Percentiles rank a stretch among this genome's conserved stretches.
phyloP scores from a whole-genome alignment of 1,140 invertebrate genomes.

The Oedothorax gibbosus region DNA sequence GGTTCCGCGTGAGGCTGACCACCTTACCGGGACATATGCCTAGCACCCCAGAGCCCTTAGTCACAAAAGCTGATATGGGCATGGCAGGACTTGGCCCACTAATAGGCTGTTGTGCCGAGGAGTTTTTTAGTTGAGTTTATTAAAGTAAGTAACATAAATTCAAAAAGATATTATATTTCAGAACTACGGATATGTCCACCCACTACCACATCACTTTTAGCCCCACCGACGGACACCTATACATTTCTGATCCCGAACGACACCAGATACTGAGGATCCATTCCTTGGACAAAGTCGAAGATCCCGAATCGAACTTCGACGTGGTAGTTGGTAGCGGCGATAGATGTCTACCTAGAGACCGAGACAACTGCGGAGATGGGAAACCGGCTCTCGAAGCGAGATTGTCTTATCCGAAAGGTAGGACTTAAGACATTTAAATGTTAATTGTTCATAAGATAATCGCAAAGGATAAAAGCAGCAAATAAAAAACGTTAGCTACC shows the following conservation, averaged over 20 bases:
- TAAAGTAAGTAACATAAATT: no score
- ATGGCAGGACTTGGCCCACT: no score
- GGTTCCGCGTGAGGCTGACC: no score
- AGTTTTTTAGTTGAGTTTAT: no score
- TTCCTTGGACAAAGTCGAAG: constrained; percentile 70
- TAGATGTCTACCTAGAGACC: constrained; percentile 91
- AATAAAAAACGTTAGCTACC: no score
- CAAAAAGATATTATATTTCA: constrained; percentile 71
- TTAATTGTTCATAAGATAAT: neutral
- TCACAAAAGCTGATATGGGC: no score
- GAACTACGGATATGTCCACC: constrained; percentile 91
- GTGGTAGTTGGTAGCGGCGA: constrained; percentile 84
- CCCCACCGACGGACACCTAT: constrained; percentile 89
- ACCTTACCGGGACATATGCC: no score
- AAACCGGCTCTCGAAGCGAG: constrained; percentile 88
- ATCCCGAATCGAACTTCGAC: constrained; percentile 64
- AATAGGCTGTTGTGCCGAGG: no score
- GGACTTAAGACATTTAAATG: neutral
- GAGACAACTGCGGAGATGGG: constrained; percentile 94
- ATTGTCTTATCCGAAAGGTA: constrained; percentile 92
- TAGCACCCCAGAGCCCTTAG: no score
- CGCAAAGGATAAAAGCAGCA: no score
- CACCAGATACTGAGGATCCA: constrained; percentile 92
- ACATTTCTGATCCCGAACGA: constrained; percentile 94
- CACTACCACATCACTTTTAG: constrained; percentile 95